These are phyloP conservation scores for Thunnus maccoyii DNA, from an alignment of 2,113 vertebrate genomes.

Conservation along the genomic window DNA sequence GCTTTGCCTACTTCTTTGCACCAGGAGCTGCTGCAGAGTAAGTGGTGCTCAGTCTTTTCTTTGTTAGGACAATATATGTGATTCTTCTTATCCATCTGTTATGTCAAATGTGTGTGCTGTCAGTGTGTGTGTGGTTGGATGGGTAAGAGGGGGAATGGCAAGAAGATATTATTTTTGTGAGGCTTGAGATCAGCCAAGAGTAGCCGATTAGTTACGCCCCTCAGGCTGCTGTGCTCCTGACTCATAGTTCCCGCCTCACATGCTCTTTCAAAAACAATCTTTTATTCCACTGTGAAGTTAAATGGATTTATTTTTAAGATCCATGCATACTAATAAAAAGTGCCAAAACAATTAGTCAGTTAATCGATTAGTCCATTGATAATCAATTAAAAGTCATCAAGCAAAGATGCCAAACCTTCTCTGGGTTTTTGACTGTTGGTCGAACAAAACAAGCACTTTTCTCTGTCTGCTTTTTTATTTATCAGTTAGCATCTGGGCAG, in stretches of 20 bases:
- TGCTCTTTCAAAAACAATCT: slow-evolving; percentile 1
- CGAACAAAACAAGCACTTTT: too few species aligned
- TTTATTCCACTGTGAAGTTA: not conserved
- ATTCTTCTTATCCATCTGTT: not conserved
- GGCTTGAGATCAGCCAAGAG: not conserved
- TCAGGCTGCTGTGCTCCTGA: not conserved
- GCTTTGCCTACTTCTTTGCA: slow-evolving; percentile 89
- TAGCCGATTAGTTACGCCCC: not conserved
- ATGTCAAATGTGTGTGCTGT: not conserved
- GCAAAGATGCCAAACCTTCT: too few species aligned
- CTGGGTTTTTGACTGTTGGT: too few species aligned
- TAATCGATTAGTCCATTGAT: too few species aligned
- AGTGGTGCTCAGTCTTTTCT: slow-evolving; percentile 52
- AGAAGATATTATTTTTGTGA: not conserved
- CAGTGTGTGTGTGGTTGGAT: not conserved
- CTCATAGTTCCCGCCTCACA: slow-evolving; percentile 4
- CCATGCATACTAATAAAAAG: not conserved
- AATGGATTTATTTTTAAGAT: not conserved
- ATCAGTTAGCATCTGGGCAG: not conserved
- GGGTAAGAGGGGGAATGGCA: not conserved
- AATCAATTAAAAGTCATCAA: too few species aligned
- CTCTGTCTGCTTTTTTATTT: not conserved
- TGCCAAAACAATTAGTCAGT: too few species aligned
- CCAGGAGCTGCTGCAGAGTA: slow-evolving; percentile 90
- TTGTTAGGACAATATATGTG: not conserved